Base-by-base conservation (phyloP, 1,140 invertebrate species). In the Zaprionus nigranus region DNA sequence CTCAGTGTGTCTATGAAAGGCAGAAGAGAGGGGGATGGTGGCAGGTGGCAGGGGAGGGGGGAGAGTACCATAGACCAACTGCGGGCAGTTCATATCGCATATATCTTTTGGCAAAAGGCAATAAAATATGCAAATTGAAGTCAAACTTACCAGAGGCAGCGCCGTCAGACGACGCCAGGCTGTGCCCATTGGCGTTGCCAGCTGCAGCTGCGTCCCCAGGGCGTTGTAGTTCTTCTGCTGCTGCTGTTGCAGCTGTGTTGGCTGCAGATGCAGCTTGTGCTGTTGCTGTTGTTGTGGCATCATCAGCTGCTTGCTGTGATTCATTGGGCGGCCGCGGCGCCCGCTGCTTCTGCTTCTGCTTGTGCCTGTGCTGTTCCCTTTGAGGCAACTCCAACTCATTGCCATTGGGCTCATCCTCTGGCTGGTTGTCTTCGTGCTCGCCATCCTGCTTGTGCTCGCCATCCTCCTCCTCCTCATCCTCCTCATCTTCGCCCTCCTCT, bases 111-210 rank as follows among this genome's bases (percentile, higher is more conserved):
- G 68, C 82, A 81, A 76, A 79, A 73, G 72, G 82, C 87, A 90
- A 90, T 90, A 90, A 90, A 90, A 90, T 90, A 90, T 90, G 86
- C 87, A 90, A 90, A 90, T 90, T 90, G 86, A 90, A 90, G 86
- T 90, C 87, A 91, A 88, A 91, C 88, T 91, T 91, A 91, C 88
- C 83, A 87, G 60, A 61, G 69, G 65, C 75, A 64, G 7, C 58
- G 64, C 51, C 58, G 20, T 64, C 62, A 75, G 70, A 76, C 66
- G 15, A 79, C 69, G 64, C 70, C 71, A 78, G 81, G 75, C 86
- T 82, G 79, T 86, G 82, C 71, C 85, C 85, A 71, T 90, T 86
- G 82, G 79, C 84, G 76, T 82, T 82, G 75, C 78, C 72, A 67
- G 2, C 73, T 26, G 38, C 58, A 24, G 40, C 51, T 26, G 53